These are phyloP conservation scores for Mus spicilegus DNA, from an alignment of 2,113 vertebrate genomes.

Conservation along the genomic window DNA sequence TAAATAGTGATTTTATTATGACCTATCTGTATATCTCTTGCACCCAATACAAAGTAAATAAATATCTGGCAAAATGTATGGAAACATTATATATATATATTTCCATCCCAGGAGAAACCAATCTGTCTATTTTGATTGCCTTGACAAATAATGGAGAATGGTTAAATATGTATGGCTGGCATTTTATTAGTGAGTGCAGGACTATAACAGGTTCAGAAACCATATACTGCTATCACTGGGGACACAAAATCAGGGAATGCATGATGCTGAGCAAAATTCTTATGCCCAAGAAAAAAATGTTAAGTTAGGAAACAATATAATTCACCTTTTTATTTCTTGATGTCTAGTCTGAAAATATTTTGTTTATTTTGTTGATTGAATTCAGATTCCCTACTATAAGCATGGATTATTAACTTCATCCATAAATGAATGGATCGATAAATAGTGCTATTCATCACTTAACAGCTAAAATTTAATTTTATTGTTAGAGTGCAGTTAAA, in stretches of 20 bases:
- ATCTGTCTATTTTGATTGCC: background rate
- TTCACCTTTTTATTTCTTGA: background rate
- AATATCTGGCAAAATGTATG: background rate
- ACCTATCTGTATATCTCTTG: background rate
- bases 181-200: background rate
- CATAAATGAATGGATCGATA: background rate
- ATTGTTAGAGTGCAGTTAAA: background rate
- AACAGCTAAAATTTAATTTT: background rate
- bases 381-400: background rate
- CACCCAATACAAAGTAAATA: background rate
- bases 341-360: constrained; percentile 12
- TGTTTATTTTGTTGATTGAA: background rate
- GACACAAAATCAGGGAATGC: background rate
- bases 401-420: background rate
- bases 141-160: background rate
- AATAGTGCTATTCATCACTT: background rate
- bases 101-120: background rate
- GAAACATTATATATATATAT: background rate
- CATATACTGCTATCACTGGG: background rate
- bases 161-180: background rate
- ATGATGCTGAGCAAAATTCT: background rate
- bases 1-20: background rate
- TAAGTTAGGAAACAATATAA: background rate
- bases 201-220: background rate
- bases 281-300: background rate